phyloP scores from a whole-genome alignment of 2,888 invertebrate species.

The Camponotus fellah region DNA sequence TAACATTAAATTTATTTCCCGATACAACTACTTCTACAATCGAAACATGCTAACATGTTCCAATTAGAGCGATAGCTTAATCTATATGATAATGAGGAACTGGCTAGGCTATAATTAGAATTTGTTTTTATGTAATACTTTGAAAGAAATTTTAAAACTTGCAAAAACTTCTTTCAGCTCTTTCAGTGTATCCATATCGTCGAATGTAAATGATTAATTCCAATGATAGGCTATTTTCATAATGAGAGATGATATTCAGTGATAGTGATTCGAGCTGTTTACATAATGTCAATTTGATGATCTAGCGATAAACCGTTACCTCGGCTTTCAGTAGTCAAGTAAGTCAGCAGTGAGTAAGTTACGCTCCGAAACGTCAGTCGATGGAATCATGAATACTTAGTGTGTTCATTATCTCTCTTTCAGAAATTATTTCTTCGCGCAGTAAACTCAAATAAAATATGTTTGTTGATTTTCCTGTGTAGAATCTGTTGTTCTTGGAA shows the following conservation, averaged over 20 bases:
- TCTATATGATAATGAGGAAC: not conserved
- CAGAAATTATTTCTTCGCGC: not conserved
- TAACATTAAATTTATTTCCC: not conserved
- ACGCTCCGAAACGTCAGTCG: not conserved
- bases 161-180: not conserved
- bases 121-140: not conserved
- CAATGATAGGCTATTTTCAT: slow-evolving; percentile 26
- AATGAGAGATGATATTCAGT: not conserved
- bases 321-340: not conserved
- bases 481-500: not conserved
- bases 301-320: not conserved
- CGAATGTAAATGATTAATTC: not conserved
- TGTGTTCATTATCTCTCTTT: not conserved
- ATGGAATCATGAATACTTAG: not conserved
- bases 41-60: not conserved
- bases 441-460: not conserved
- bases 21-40: not conserved
- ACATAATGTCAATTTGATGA: slow-evolving; percentile 34
- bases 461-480: not conserved
- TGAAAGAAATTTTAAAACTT: not conserved
- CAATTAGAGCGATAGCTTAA: too few relatives aligned
- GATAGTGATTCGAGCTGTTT: slow-evolving; percentile 31
- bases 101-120: not conserved
- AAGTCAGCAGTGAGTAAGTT: not conserved
- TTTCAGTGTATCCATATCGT: not conserved